A percentile compares a stretch with the other conserved stretches of the same genome.
phyloP scores from a whole-genome alignment of 2,888 invertebrate species.

The Ochropacha duplaris region DNA sequence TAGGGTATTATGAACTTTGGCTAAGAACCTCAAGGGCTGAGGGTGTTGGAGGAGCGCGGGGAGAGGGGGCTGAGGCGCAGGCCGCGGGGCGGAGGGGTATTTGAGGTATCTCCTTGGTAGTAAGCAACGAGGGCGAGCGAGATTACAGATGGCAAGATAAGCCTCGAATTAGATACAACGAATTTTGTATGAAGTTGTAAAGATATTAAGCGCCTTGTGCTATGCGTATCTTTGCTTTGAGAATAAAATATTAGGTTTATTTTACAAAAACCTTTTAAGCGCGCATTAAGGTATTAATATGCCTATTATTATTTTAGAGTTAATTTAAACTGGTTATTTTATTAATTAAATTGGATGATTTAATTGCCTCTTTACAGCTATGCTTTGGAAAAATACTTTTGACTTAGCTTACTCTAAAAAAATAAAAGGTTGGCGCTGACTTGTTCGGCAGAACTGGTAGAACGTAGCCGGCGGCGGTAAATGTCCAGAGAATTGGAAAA shows the following conservation, averaged over 20 bases:
- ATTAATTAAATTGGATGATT: neutral
- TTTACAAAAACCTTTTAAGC: constrained; percentile 56
- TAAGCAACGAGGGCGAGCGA: constrained; percentile 64
- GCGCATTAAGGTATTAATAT: constrained; percentile 37
- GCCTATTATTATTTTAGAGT: constrained; percentile 12
- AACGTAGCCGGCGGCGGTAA: constrained; percentile 12
- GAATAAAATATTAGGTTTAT: constrained; percentile 73
- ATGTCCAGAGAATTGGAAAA: constrained; percentile 9
- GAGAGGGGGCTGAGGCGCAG: constrained; percentile 20
- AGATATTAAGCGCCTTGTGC: constrained; percentile 66
- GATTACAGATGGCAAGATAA: constrained; percentile 82
- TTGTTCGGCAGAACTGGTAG: constrained; percentile 8
- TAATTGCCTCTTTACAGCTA: neutral
- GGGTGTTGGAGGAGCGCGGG: constrained; percentile 44
- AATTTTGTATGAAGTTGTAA: constrained; percentile 79
- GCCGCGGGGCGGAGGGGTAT: constrained; percentile 47
- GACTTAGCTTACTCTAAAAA: neutral
- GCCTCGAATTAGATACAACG: constrained; percentile 79
- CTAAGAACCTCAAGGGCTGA: constrained; percentile 61
- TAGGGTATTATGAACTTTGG: constrained; percentile 80
- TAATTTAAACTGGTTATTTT: neutral
- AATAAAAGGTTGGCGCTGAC: constrained; percentile 11
- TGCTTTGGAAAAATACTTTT: constrained; percentile 2
- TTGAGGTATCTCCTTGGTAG: constrained; percentile 64
- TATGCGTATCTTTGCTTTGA: constrained; percentile 63